Conservation (phyloP, 2,113 vertebrate genomes). For the Chaetodon auriga region DNA sequence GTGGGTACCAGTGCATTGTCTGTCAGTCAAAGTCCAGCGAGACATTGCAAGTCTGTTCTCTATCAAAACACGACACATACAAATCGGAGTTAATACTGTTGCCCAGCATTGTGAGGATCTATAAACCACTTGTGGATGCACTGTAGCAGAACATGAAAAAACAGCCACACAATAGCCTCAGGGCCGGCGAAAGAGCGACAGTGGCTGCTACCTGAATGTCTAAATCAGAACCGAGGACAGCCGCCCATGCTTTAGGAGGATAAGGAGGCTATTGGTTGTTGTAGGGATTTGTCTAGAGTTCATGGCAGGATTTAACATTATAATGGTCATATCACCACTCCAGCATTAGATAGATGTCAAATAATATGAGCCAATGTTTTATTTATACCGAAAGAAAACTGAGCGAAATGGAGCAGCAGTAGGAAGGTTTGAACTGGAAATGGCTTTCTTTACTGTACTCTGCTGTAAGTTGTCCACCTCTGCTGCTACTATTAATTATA, state of each 20-base stretch:
- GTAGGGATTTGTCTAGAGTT: background rate
- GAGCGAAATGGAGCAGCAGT: too few relatives aligned
- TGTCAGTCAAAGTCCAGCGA: slow-evolving; percentile 1
- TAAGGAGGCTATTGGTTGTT: background rate
- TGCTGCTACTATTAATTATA: too few relatives aligned
- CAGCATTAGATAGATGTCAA: background rate
- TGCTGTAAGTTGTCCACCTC: background rate
- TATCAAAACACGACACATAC: slow-evolving; percentile 3
- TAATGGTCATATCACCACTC: background rate
- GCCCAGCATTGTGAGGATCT: slow-evolving; percentile 12
- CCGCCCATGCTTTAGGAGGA: slow-evolving; percentile 10
- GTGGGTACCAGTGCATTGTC: background rate
- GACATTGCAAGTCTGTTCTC: background rate
- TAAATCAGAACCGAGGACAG: slow-evolving; percentile 59
- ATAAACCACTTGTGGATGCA: slow-evolving; percentile 46
- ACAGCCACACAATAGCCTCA: slow-evolving; percentile 28
- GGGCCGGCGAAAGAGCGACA: slow-evolving; percentile 19
- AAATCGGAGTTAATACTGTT: slow-evolving; percentile 16
- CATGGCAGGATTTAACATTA: background rate
- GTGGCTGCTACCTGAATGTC: slow-evolving; percentile 47
- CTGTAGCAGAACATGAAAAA: slow-evolving; percentile 36
- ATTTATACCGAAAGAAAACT: background rate
- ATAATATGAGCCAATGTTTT: background rate
- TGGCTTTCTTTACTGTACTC: background rate
- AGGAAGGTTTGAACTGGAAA: slow-evolving; percentile 10